Evolutionary conservation across 2,888 invertebrate genomes (phyloP), one percentile per base, ranked within the genome.

Genomic region (Nesidiocoris tenuis): DNA sequence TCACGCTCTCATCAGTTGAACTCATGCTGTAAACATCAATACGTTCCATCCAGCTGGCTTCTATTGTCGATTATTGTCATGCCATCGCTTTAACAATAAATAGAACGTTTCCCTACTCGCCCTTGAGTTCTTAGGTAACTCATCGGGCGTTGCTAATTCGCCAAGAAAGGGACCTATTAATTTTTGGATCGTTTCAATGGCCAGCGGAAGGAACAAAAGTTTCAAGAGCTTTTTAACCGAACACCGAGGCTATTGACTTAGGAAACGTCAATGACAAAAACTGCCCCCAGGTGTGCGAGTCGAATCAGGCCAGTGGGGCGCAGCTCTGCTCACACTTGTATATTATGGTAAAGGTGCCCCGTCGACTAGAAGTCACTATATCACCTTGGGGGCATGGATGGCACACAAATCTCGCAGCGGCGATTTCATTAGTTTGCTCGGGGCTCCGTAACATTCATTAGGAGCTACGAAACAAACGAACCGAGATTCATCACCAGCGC

Each of bases 261-360:
- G 22, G 56, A 17, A 59, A 70, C 23, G 61, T 68, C 59, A 70
- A 57, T 70, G 70, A 70, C 70, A 70, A 70, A 70, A 70, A 59
- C 25, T 16, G 23, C 59, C 24, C 59, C 59, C 70, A 70, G 70
- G 70, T 70, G 70, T 59, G 39, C 39, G 70, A 25, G 70, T 22
- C 70, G 70, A 70, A 70, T 70, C 70, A 57, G 70, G 70, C 70
- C 70, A 70, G 70, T 70, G 70, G 70, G 70, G 70, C 70, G 70
- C 23, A 70, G 70, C 59, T 54, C 70, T 56, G 23, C 70, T 59
- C 70, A 70, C 39, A 39, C 39, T 39, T 12, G 12, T 7, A 39
- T 39, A 39, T 39, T n/a, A 39, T 12, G 3, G 39, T 39, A 39
- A 12, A 39, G 39, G 39, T 39, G 12, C 39, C 39, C 39, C 39